Percentiles rank a stretch among this genome's conserved stretches.
Conservation (phyloP, 2,797 vertebrate genomes). For the Malacoraja senta region DNA sequence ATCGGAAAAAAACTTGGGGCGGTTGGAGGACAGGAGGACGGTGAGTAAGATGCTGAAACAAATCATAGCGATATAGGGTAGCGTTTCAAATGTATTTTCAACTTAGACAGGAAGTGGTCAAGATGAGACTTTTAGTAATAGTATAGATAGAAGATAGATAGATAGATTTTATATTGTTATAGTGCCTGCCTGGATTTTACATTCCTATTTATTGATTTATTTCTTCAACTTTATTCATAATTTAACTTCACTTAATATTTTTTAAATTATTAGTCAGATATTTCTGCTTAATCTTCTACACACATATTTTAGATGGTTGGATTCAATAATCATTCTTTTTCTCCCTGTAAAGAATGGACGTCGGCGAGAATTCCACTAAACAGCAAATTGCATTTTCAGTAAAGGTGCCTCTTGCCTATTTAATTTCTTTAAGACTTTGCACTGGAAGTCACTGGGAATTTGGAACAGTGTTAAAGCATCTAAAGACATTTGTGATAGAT, state of each 20-base stretch:
- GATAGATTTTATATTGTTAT: not conserved
- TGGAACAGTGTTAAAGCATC: not conserved
- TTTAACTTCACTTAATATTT: not conserved
- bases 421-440: not conserved
- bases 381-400: too few species aligned
- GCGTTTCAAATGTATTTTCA: too few species aligned
- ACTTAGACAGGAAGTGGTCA: too few species aligned
- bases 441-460: not conserved
- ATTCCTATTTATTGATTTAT: not conserved
- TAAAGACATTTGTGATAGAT: not conserved
- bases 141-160: too few species aligned
- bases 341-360: not conserved
- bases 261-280: not conserved
- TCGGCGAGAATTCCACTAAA: not conserved
- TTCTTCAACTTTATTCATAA: not conserved
- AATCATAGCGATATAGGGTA: too few species aligned
- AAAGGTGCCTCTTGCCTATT: not conserved
- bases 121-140: too few species aligned
- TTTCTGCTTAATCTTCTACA: not conserved
- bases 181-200: not conserved
- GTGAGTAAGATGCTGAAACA: too few species aligned
- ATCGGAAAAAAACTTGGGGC: too few species aligned
- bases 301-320: too few species aligned
- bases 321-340: not conserved
- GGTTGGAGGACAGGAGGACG: too few species aligned